Base-by-base conservation (phyloP, 2,113 vertebrate genomes). In the Australoheros scitulus region DNA sequence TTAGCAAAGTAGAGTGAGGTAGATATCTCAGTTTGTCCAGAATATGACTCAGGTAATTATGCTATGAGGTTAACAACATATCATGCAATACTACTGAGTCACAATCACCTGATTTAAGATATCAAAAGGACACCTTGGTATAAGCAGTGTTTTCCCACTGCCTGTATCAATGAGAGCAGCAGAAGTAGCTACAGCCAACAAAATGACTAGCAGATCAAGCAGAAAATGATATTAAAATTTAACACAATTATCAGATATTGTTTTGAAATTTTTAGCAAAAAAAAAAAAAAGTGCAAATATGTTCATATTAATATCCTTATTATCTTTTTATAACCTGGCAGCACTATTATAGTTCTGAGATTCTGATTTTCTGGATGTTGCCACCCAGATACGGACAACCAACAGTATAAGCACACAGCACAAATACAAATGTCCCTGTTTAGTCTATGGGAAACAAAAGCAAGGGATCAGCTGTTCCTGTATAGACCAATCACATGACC, bases 391-490 rank as follows among this genome's bases (percentile, higher is more conserved):
- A 52, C 20, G 6, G 24, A 29, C 43, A 70, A n/a, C 15, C 65
- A 70, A 70, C 65, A 70, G 65, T 52, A 43, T 26, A 32, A 52
- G 24, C 65, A 72, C 10, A 17, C 24, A 72, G 32, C 32, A 20
- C 68, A 72, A 55, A 72, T n/a, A 41, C 58, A 15, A 55, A 50
- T 55, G 38, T 22, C 8, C 34, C 20, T 4, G 32, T 75, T 52
- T 15, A 43, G 52, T 80, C 56, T 75, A 61, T 93, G 91, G 86
- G 89, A 88, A 90, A 91, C 65, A 82, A 85, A 84, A 80, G 58
- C 72, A 64, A 78, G 41, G 34, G 74, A 79, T 92, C 90, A 92
- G 89, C 91, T 93, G 92, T 58, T 87, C 26, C 29, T 84, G 79
- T 87, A 29, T 24, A 22, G 76, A 57, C 79, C 15, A 20, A 79